These are phyloP conservation scores for Ornithoptera priamus DNA, from an alignment of 2,888 invertebrate genomes.

Conservation along the genomic window DNA sequence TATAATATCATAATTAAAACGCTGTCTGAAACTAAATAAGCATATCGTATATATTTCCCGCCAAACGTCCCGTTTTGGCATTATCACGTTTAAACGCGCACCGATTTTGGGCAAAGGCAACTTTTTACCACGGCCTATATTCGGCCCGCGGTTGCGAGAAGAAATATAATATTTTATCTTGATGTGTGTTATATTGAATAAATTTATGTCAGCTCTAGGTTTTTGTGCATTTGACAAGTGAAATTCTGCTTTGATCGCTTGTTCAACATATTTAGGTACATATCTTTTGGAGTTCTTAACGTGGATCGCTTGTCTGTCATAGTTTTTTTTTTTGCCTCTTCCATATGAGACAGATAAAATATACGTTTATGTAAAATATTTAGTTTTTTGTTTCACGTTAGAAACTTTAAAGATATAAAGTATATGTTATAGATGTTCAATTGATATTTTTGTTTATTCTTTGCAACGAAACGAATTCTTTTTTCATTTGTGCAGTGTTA, in stretches of 20 bases:
- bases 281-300: conserved; percentile 3
- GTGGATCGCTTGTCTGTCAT: conserved; percentile 9
- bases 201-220: conserved; percentile 27
- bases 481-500: too few relatives aligned
- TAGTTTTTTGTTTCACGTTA: not conserved
- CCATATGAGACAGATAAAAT: not conserved
- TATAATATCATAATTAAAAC: conserved; percentile 41
- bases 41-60: conserved; percentile 62
- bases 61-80: conserved; percentile 49
- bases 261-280: conserved; percentile 23
- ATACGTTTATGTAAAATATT: not conserved
- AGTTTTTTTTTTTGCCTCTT: not conserved
- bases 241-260: conserved; percentile 27
- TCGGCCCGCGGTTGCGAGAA: conserved; percentile 45
- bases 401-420: too few relatives aligned
- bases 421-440: too few relatives aligned
- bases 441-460: too few relatives aligned
- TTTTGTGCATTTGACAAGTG: conserved; percentile 15
- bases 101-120: conserved; percentile 54
- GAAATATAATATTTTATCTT: conserved; percentile 58
- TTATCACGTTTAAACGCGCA: conserved; percentile 41
- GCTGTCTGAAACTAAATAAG: conserved; percentile 42
- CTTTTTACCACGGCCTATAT: conserved; percentile 57
- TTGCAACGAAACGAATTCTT: too few relatives aligned
- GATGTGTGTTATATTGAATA: conserved; percentile 44